Conservation (phyloP, 64 coral and sea anemone genomes). For the Montipora foliosa region DNA sequence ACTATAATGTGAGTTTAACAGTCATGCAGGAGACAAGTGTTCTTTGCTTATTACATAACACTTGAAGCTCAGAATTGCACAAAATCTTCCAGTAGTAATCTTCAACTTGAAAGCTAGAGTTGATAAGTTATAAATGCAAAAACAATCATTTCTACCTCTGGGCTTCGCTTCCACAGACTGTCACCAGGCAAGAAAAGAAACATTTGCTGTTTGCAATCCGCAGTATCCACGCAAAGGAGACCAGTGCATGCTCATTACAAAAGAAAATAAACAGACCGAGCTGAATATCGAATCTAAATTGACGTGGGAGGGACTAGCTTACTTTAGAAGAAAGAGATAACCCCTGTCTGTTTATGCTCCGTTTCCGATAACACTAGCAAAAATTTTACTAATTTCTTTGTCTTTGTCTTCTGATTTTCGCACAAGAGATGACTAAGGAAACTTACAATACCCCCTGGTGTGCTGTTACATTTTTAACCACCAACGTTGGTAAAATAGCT, state of each 20-base stretch:
- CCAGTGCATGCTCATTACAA: not conserved
- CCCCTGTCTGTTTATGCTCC: not conserved
- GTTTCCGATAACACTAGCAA: constrained; percentile 8
- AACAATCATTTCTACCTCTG: no score
- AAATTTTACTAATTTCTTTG: not conserved
- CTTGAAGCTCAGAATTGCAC: no score
- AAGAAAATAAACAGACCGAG: constrained; percentile 1
- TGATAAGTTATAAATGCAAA: no score
- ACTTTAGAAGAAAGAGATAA: constrained; percentile 36
- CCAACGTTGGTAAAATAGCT: not conserved
- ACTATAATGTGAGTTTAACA: no score
- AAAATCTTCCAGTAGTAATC: no score
- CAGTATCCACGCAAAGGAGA: not conserved
- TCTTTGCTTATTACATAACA: no score
- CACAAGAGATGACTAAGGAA: not conserved
- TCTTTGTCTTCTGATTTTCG: not conserved
- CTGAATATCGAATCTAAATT: not conserved
- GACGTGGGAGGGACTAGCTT: not conserved
- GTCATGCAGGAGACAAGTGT: no score
- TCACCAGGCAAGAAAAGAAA: not conserved
- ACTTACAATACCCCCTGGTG: not conserved
- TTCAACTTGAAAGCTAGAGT: no score
- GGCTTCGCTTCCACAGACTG: not conserved
- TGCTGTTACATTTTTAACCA: not conserved
- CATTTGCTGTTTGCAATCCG: not conserved